A percentile compares a stretch with the other conserved stretches of the same genome.
Evolutionary conservation across 2,113 vertebrate genomes (phyloP).

Genomic region (Merops nubicus): DNA sequence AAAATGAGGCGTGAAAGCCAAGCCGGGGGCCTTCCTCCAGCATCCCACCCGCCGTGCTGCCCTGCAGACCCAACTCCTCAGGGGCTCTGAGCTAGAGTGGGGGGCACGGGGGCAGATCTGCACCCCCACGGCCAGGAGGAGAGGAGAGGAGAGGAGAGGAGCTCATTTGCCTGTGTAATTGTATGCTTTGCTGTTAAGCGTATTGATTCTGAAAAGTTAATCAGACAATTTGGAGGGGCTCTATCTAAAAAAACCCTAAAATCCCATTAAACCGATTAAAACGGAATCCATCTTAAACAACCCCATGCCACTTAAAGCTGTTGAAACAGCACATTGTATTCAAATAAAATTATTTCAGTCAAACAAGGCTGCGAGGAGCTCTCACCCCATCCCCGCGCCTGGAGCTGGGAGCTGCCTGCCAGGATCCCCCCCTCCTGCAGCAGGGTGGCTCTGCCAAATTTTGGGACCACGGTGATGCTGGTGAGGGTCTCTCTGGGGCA

Average conservation of each 20-base stretch:
- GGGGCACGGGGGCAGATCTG: neutral
- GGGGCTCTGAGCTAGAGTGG: neutral
- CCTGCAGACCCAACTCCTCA: rapidly evolving
- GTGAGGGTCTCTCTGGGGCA: neutral
- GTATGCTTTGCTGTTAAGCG: conserved; percentile 64
- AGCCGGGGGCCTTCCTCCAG: rapidly evolving
- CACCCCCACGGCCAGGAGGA: neutral
- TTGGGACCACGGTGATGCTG: neutral
- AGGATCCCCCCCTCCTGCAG: rapidly evolving
- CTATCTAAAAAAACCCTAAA: conserved; percentile 55
- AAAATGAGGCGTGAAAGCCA: rapidly evolving
- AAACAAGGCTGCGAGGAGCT: conserved; percentile 2
- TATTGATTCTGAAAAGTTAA: conserved; percentile 74
- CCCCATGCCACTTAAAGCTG: conserved; percentile 66
- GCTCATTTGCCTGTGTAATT: conserved; percentile 68
- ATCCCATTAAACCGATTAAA: conserved; percentile 74
- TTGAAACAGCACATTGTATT: conserved; percentile 67
- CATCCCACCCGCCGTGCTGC: neutral
- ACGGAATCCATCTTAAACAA: conserved; percentile 66
- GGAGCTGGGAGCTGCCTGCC: rapidly evolving
- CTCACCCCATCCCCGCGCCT: too few relatives aligned
- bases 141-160: too few relatives aligned
- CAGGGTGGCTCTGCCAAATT: rapidly evolving
- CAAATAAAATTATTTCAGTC: conserved; percentile 75
- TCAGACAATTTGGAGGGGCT: conserved; percentile 66